A percentile compares a stretch with the other conserved stretches of the same genome.
Conservation (phyloP, 1,140 invertebrate genomes). For the Lanistes nyassanus region DNA sequence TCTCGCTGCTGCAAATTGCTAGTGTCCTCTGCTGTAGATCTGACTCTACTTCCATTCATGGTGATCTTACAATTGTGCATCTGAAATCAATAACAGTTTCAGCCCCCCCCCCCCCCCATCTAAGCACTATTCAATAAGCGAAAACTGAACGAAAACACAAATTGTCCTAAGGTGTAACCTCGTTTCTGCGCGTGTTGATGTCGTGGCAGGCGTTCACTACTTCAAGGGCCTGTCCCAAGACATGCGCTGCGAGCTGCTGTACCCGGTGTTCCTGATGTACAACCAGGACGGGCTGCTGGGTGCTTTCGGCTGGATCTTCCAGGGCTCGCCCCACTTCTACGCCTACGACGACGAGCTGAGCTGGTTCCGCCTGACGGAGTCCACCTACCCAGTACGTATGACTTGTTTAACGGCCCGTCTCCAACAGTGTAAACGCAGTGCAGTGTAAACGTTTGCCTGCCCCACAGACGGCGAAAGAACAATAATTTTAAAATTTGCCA, state of each 20-base stretch:
- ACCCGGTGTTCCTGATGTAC: conserved; percentile 60
- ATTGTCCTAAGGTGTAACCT: not conserved
- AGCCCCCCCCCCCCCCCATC: not conserved
- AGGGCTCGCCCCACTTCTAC: conserved; percentile 42
- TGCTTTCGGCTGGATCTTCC: conserved; percentile 61
- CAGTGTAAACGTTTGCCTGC: too few relatives aligned
- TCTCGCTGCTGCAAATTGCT: too few relatives aligned
- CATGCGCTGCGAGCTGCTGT: conserved; percentile 54
- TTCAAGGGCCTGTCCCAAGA: conserved; percentile 50
- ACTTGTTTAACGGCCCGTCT: not conserved
- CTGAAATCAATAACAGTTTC: too few relatives aligned
- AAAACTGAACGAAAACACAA: not conserved
- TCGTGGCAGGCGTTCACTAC: conserved; percentile 51
- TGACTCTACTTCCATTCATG: too few relatives aligned
- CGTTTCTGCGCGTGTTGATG: not conserved
- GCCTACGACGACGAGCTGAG: conserved; percentile 23
- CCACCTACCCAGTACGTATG: conserved; percentile 45
- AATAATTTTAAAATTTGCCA: too few relatives aligned
- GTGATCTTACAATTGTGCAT: too few relatives aligned
- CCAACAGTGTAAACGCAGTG: too few relatives aligned
- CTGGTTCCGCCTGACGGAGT: conserved; percentile 43
- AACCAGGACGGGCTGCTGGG: conserved; percentile 55
- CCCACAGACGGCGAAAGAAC: too few relatives aligned
- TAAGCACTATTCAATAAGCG: not conserved
- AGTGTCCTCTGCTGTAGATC: too few relatives aligned